Evolutionary conservation across 2,113 vertebrate species (phyloP).

Genomic region (Spea multiplicata): DNA sequence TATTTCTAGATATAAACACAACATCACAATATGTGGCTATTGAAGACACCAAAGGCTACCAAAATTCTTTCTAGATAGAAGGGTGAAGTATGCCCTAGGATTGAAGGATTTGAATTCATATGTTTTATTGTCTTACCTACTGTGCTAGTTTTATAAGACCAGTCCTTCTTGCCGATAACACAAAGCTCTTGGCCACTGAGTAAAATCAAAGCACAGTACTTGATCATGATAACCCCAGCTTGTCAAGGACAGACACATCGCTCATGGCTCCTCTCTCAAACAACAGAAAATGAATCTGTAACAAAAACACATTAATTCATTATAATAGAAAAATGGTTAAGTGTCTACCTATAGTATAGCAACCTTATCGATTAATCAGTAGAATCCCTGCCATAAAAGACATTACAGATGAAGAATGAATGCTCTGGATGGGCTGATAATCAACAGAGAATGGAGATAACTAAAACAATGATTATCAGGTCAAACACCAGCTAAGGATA

Average conservation of each 20-base stretch:
- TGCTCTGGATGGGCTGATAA: conserved; percentile 32
- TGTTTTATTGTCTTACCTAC: conserved; percentile 58
- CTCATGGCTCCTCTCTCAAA: conserved; percentile 56
- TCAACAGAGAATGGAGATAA: conserved; percentile 20
- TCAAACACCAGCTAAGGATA: conserved; percentile 16
- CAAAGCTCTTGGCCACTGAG: conserved; percentile 56
- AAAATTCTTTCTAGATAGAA: no score
- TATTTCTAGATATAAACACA: no score
- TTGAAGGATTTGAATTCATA: neutral
- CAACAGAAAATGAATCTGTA: conserved; percentile 59
- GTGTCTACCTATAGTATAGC: neutral
- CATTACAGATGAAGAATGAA: conserved; percentile 3
- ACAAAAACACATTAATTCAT: conserved; percentile 53
- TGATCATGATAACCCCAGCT: conserved; percentile 63
- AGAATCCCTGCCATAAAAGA: conserved; percentile 40
- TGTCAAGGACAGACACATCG: conserved; percentile 59
- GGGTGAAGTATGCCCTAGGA: no score
- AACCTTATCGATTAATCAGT: conserved; percentile 27
- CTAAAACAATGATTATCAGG: neutral
- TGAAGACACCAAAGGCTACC: no score
- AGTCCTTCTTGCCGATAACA: conserved; percentile 51
- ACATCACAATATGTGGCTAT: no score
- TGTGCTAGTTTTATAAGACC: conserved; percentile 61
- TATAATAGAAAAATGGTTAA: conserved; percentile 54
- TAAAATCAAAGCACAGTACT: conserved; percentile 60